These are phyloP conservation scores for Bombus fervidus DNA, from an alignment of 1,140 invertebrate genomes.

Conservation along the genomic window DNA sequence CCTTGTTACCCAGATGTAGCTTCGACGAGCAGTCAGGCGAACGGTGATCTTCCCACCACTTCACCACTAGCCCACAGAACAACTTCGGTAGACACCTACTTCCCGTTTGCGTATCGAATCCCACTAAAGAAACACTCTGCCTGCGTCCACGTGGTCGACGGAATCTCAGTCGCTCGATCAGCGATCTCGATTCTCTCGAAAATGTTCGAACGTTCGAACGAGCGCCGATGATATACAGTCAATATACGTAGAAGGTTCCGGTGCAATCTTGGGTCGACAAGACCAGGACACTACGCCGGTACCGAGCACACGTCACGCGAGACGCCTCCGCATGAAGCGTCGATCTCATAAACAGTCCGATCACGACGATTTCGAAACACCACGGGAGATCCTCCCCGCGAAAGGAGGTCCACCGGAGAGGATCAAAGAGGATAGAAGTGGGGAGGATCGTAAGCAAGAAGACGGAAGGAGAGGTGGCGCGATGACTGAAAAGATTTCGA, in stretches of 20 bases:
- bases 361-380: conserved; percentile 19
- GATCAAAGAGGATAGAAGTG: neutral
- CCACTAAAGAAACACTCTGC: conserved; percentile 41
- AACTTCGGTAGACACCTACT: conserved; percentile 18
- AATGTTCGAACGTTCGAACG: neutral
- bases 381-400: neutral
- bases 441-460: neutral
- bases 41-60: conserved; percentile 17
- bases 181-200: neutral
- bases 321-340: conserved; percentile 20
- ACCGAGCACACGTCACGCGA: neutral
- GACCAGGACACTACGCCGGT: neutral
- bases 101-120: conserved; percentile 20
- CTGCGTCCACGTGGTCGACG: conserved; percentile 24
- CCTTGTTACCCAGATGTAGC: conserved; percentile 32
- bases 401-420: neutral
- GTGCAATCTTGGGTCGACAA: neutral
- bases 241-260: neutral
- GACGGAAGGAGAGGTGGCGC: no score
- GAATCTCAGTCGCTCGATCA: no score
- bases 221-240: neutral
- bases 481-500: neutral
- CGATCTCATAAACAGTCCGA: conserved; percentile 1
- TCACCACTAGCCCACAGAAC: conserved; percentile 49
- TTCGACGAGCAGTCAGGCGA: neutral